Percentiles rank a stretch among this genome's conserved stretches.
phyloP scores from a whole-genome alignment of 2,888 invertebrate genomes.

The Odontocolon sp. region DNA sequence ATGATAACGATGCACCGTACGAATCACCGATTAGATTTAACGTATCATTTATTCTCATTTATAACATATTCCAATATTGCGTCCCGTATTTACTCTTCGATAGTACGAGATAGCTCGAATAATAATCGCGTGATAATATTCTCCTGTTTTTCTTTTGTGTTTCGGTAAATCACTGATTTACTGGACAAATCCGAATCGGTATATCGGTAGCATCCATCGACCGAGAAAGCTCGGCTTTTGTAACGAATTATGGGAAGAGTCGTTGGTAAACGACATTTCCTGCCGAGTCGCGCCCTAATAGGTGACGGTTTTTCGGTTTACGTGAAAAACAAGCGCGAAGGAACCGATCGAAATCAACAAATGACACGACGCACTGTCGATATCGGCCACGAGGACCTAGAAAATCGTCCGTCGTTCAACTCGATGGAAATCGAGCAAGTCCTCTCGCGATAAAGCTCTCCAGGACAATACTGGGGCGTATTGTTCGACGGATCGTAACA shows the following conservation, averaged over 20 bases:
- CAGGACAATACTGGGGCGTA: background rate
- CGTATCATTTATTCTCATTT: background rate
- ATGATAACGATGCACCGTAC: conserved; percentile 23
- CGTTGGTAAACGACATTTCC: conserved; percentile 31
- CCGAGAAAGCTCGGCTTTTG: conserved; percentile 15
- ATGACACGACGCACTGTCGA: conserved; percentile 32
- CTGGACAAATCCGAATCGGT: conserved; percentile 7
- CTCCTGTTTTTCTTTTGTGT: background rate
- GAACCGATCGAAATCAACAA: background rate
- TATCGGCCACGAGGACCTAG: conserved; percentile 18
- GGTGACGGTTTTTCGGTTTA: conserved; percentile 1
- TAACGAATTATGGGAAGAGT: conserved; percentile 21
- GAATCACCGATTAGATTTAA: background rate
- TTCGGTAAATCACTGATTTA: background rate
- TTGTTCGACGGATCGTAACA: conserved; percentile 6
- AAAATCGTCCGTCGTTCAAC: conserved; percentile 1
- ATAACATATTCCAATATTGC: background rate
- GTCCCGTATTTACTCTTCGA: background rate
- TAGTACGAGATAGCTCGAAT: background rate
- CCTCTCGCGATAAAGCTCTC: conserved; percentile 13
- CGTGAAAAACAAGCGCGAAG: background rate
- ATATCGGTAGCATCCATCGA: conserved; percentile 27
- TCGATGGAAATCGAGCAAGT: conserved; percentile 10
- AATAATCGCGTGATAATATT: background rate
- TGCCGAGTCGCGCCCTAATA: conserved; percentile 6